Base-by-base conservation (phyloP, 2,797 vertebrate genomes). In the Erpetoichthys calabaricus region DNA sequence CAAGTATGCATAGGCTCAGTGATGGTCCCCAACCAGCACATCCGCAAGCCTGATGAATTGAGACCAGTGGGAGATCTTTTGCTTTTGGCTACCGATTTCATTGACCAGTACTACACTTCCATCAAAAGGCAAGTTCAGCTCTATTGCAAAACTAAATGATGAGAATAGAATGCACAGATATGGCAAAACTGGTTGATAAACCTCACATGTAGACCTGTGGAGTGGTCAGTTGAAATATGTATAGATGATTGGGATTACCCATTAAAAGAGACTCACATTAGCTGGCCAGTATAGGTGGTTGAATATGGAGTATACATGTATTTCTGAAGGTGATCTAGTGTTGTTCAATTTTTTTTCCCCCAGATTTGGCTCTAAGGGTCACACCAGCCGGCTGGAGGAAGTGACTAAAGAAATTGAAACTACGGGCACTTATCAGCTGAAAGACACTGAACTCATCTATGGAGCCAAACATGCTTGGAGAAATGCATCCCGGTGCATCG, bases 401-500 rank as follows among this genome's bases (percentile, higher is more conserved):
- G 92, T 94, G 59, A 94, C 85, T 62, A 95, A 82, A 72, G 96
- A 98, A 72, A 95, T 98, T 0, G 88, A 92, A 67, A 72, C 74
- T 42, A 89, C 88, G 0, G 87, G 86, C 58, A 91, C 86, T 0
- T 99, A 99, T 74, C 94, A 96, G 69, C 83, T 99, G 62, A 91
- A 90, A 64, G 94, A 99, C 76, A 99, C 88, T 0, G 96, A 99
- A 70, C 81, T 99, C 10, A 98, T 95, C 70, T 99, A 97, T 0
- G 96, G 95, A 0, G 96, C 96, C 64, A 99, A 99, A 67, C 93
- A 97, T 0, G 96, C 92, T 65, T 98, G 95, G 96, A 80, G 96
- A 52, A 99, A 99, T 0, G 95, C 96, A 1, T 80, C 96, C 4
- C 86, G 96, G 8, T 99, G 95, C 0, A 90, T 99, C 0, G 96